phyloP scores from a whole-genome alignment of 2,888 invertebrate species.

The Hesperia comma region DNA sequence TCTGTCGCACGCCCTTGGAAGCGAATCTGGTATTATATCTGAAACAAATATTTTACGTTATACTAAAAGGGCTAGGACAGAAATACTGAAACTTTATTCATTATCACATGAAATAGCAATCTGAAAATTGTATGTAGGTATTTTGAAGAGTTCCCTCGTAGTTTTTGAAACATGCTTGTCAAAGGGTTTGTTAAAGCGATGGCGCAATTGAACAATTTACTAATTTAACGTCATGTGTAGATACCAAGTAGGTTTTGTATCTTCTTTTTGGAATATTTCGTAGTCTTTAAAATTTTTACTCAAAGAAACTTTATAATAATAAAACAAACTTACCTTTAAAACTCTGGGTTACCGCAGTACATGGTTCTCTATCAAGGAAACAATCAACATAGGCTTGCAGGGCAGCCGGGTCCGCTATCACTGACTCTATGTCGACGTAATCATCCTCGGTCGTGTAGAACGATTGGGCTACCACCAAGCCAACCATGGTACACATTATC shows the following conservation, averaged over 20 bases:
- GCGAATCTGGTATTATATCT: slow-evolving; percentile 33
- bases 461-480: slow-evolving; percentile 46
- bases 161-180: too few species aligned
- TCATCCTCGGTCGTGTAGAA: slow-evolving; percentile 60
- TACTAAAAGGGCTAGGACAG: neutral
- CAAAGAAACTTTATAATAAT: neutral
- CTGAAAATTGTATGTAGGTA: too few species aligned
- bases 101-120: too few species aligned
- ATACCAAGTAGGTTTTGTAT: too few species aligned
- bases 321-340: slow-evolving; percentile 61
- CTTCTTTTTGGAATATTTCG: too few species aligned
- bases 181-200: too few species aligned
- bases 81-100: too few species aligned
- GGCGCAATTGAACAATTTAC: too few species aligned
- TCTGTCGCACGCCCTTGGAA: slow-evolving; percentile 36
- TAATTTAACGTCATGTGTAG: too few species aligned
- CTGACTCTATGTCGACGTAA: slow-evolving; percentile 56
- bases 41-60: slow-evolving; percentile 7
- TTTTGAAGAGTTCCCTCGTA: too few species aligned
- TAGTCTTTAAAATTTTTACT: too few species aligned
- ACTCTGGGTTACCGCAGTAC: slow-evolving; percentile 47
- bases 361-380: slow-evolving; percentile 53
- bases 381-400: slow-evolving; percentile 55
- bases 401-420: slow-evolving; percentile 45
- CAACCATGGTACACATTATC: neutral